A percentile compares a stretch with the other conserved stretches of the same genome.
These are phyloP conservation scores for Phalacrocorax brasilianus DNA, from an alignment of 2,113 vertebrate genomes.

Conservation along the genomic window DNA sequence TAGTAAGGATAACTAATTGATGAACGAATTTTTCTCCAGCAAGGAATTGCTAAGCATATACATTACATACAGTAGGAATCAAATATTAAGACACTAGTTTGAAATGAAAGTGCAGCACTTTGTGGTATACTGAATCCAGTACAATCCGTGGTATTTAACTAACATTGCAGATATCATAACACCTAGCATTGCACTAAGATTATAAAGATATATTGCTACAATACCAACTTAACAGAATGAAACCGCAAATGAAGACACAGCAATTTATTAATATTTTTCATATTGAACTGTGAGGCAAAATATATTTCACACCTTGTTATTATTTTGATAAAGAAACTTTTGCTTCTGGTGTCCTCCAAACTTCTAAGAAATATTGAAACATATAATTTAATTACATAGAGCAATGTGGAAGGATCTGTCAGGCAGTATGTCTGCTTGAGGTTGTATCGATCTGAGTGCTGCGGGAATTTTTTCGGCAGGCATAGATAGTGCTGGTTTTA, in stretches of 20 bases:
- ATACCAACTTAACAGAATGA: neutral
- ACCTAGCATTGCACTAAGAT: neutral
- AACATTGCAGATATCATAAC: neutral
- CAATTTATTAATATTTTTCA: neutral
- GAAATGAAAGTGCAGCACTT: neutral
- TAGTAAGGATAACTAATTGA: slow-evolving; percentile 41
- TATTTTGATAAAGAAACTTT: neutral
- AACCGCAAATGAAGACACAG: neutral
- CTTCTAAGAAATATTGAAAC: neutral
- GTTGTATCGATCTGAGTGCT: neutral
- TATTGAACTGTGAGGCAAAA: neutral
- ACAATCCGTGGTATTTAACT: slow-evolving; percentile 9
- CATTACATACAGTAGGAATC: neutral
- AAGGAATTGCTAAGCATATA: slow-evolving; percentile 19
- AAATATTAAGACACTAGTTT: neutral
- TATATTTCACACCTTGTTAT: neutral
- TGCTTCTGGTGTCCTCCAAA: neutral
- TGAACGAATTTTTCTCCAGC: slow-evolving; percentile 37
- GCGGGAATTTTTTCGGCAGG: neutral
- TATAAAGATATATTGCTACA: neutral
- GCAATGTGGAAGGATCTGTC: neutral
- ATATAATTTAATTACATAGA: neutral
- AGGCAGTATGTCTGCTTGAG: neutral
- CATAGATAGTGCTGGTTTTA: neutral
- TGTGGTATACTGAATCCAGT: neutral